Evolutionary conservation across 2,797 vertebrate species (phyloP).

Genomic region (Parotocinclus haroldoi): DNA sequence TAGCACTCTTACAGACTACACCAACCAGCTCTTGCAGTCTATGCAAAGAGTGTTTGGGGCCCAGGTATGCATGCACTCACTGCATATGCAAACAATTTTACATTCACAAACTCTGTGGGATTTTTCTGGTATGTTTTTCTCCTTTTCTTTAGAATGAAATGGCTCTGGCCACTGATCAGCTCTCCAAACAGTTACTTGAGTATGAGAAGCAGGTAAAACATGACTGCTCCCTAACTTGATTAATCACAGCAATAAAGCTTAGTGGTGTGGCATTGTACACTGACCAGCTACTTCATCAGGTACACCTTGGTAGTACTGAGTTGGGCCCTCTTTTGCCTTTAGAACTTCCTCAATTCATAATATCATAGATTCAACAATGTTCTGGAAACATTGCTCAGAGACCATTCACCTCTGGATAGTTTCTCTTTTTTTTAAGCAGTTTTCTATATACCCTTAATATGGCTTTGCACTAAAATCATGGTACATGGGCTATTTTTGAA

Average conservation of each 20-base stretch:
- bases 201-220: constrained; percentile 91
- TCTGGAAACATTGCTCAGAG: too few relatives aligned
- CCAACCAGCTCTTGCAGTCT: constrained; percentile 92
- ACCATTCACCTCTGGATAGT: too few relatives aligned
- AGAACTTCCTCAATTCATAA: too few relatives aligned
- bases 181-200: constrained; percentile 88
- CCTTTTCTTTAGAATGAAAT: constrained; percentile 86
- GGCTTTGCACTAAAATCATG: too few relatives aligned
- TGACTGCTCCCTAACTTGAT: background rate
- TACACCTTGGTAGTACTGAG: too few relatives aligned
- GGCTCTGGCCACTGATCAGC: constrained; percentile 94
- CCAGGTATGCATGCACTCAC: constrained; percentile 75
- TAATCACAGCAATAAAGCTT: background rate
- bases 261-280: too few relatives aligned
- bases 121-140: background rate
- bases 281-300: too few relatives aligned
- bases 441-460: too few relatives aligned
- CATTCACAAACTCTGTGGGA: background rate
- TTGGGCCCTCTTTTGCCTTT: too few relatives aligned
- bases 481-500: too few relatives aligned
- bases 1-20: constrained; percentile 91
- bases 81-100: background rate
- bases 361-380: too few relatives aligned
- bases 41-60: constrained; percentile 97
- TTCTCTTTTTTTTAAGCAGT: too few relatives aligned